Evolutionary conservation across 2,797 vertebrate genomes (phyloP).

Genomic region (Aldrovandia affinis): DNA sequence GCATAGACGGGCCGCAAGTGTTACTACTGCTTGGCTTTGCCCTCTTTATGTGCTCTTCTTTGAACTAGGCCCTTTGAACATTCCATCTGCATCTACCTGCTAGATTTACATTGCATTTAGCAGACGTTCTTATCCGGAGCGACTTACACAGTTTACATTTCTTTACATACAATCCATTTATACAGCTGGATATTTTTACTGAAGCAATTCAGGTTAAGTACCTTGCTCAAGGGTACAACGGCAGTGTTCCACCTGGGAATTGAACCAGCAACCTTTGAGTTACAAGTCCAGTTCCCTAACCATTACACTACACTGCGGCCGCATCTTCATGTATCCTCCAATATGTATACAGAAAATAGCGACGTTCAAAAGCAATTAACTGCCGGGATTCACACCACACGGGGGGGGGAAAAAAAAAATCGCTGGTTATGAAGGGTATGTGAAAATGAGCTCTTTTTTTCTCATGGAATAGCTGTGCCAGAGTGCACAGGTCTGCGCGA

Average conservation of each 20-base stretch:
- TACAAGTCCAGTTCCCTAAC: too few species aligned
- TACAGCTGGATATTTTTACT: too few species aligned
- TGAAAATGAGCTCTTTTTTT: not conserved
- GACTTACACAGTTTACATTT: too few species aligned
- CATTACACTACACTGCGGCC: too few species aligned
- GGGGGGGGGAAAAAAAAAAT: not conserved
- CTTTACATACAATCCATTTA: too few species aligned
- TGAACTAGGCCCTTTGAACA: not conserved
- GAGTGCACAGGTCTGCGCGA: not conserved
- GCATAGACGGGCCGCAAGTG: not conserved
- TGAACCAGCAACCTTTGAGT: too few species aligned
- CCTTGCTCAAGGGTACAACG: too few species aligned
- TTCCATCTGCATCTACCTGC: not conserved
- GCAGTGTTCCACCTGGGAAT: too few species aligned
- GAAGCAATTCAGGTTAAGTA: too few species aligned
- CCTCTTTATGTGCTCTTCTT: not conserved
- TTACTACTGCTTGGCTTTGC: not conserved
- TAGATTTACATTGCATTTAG: too few species aligned
- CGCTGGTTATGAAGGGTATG: not conserved
- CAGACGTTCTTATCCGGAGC: too few species aligned
- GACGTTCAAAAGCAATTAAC: not conserved
- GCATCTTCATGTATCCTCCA: not conserved
- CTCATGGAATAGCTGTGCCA: not conserved
- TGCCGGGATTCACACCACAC: not conserved
- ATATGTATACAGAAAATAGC: not conserved